Evolutionary conservation across 2,797 vertebrate species (phyloP).

Genomic region (Zenarchopterus dispar): DNA sequence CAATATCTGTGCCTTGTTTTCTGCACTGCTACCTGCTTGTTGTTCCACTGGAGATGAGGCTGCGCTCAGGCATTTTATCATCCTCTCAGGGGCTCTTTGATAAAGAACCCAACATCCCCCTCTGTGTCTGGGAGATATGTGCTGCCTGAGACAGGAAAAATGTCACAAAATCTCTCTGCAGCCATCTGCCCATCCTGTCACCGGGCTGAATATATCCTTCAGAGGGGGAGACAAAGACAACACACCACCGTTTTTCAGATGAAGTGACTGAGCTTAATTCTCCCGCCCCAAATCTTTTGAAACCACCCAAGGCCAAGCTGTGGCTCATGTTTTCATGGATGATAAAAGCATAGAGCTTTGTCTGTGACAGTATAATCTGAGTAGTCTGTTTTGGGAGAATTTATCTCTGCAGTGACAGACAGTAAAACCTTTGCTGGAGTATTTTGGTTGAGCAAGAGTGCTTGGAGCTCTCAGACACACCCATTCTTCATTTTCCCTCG

Average conservation of each 20-base stretch:
- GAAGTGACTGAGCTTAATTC: slow-evolving; percentile 62
- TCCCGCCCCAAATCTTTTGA: slow-evolving; percentile 39
- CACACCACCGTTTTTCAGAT: slow-evolving; percentile 60
- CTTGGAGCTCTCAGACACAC: slow-evolving; percentile 62
- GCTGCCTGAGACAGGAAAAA: slow-evolving; percentile 63
- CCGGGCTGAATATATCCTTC: slow-evolving; percentile 57
- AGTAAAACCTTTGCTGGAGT: slow-evolving; percentile 62
- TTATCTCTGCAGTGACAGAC: slow-evolving; percentile 66
- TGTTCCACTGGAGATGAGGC: slow-evolving; percentile 73
- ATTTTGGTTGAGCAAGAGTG: slow-evolving; percentile 60
- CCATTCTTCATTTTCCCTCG: slow-evolving; percentile 57
- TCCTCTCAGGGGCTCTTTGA: slow-evolving; percentile 74
- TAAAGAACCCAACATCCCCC: slow-evolving; percentile 74
- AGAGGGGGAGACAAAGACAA: slow-evolving; percentile 55
- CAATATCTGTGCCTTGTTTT: slow-evolving; percentile 77
- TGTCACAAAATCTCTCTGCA: slow-evolving; percentile 65
- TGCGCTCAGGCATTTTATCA: slow-evolving; percentile 75
- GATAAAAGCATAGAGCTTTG: slow-evolving; percentile 67
- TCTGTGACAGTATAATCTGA: slow-evolving; percentile 71
- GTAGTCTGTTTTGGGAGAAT: slow-evolving; percentile 65
- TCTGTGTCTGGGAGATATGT: slow-evolving; percentile 66
- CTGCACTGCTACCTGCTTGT: slow-evolving; percentile 75
- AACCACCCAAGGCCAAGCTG: slow-evolving; percentile 68
- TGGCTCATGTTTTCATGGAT: slow-evolving; percentile 62
- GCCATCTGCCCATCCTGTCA: slow-evolving; percentile 59